Base-by-base conservation (phyloP, 23 tunicate genomes). In the Halocynthia aurantium region DNA sequence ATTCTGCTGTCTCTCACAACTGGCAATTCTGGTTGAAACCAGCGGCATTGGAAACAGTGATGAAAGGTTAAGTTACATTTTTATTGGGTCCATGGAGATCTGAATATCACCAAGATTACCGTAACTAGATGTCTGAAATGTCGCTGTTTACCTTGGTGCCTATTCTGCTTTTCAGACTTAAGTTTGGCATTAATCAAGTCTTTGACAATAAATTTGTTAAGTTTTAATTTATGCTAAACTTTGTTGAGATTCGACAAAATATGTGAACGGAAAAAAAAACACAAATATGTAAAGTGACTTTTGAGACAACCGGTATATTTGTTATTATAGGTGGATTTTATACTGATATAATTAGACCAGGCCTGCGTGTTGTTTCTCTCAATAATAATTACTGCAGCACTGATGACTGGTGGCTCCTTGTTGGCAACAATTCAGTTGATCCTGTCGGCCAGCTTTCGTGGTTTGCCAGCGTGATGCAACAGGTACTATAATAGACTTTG, bases 341-440 rank as follows among this genome's bases (percentile, higher is more conserved):
- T 63, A 52, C 78, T 22, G 56, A 62, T 12, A 52, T 53, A 15
- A 17, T 74, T 22, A 22, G 78, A n/a, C 55, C 55, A 53, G 78
- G 78, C 55, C 64, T 74, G 15, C 64, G 78, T 8, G 78, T 74
- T 6, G 64, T 74, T 8, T 52, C 78, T 22, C 57, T 74, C 31
- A 77, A 77, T 62, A 77, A 77, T 72, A 63, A 62, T 17, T 62
- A 63, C 52, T 77, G 71, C 53, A 63, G 71, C 54, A 72, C 50
- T 77, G 72, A 77, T 44, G 52, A 62, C 67, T 77, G 71, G 81
- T 77, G 71, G 71, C 13, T 62, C 0, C 76, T 62, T 2, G 72
- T 77, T 50, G 72, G 55, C 50, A 61, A 22, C 10, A 22, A 62
- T 61, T 77, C 81, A 1, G 81, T 77, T 22, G 81, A 62, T 61